Evolutionary conservation across 2,797 vertebrate genomes (phyloP).

Genomic region (Taeniopygia guttata): DNA sequence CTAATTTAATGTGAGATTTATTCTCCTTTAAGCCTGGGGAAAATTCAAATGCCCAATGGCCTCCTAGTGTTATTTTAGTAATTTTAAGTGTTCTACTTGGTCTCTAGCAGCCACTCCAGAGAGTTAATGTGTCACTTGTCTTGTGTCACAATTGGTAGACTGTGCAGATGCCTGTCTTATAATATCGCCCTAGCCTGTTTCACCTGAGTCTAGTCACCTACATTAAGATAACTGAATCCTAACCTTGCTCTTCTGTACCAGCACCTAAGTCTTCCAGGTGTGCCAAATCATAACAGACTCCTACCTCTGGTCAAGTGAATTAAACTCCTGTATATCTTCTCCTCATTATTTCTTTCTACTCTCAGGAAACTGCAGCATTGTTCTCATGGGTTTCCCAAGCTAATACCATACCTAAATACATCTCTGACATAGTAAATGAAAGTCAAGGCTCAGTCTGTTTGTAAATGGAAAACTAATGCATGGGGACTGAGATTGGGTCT

Average conservation of each 20-base stretch:
- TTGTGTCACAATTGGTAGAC: background rate
- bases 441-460: background rate
- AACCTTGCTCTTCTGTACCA: background rate
- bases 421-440: background rate
- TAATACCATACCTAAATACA: background rate
- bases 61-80: background rate
- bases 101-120: background rate
- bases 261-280: background rate
- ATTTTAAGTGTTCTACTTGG: background rate
- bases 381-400: background rate
- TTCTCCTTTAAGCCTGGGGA: background rate
- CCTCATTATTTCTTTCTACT: background rate
- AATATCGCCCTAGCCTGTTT: background rate
- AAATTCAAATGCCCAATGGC: background rate
- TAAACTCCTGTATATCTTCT: background rate
- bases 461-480: background rate
- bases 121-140: background rate
- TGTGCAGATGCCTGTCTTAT: background rate
- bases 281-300: background rate
- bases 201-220: background rate
- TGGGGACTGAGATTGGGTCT: fast-evolving
- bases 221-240: background rate
- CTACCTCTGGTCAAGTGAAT: background rate
- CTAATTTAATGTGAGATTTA: background rate
- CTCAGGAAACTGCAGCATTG: background rate